Conservation (phyloP, 1,140 invertebrate species). For the Euwallacea similis region DNA sequence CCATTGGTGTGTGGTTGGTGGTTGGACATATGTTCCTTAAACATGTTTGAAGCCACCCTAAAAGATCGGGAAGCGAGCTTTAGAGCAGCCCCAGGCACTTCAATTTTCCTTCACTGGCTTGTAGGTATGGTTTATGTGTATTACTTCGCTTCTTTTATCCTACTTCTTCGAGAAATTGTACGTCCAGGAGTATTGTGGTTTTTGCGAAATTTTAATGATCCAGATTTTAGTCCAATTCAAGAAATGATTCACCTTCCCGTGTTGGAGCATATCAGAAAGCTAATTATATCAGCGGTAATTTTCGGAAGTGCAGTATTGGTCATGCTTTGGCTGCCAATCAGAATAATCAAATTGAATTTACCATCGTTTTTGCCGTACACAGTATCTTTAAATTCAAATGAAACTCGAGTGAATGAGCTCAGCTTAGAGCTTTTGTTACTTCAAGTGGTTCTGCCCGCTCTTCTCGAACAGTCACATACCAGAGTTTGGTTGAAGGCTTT, state of each 20-base stretch:
- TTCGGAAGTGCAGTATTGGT: conserved; percentile 95
- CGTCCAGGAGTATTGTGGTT: conserved; percentile 97
- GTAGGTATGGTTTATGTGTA: conserved; percentile 99
- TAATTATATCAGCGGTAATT: conserved; percentile 91
- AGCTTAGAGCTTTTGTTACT: conserved; percentile 91
- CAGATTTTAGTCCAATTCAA: conserved; percentile 98
- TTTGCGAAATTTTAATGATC: conserved; percentile 95
- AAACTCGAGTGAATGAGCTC: conserved; percentile 84
- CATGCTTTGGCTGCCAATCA: conserved; percentile 94
- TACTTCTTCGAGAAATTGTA: conserved; percentile 89
- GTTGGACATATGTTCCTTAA: conserved; percentile 96
- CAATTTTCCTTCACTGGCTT: conserved; percentile 98
- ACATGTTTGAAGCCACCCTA: conserved; percentile 91
- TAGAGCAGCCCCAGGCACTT: conserved; percentile 86
- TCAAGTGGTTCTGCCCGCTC: conserved; percentile 94
- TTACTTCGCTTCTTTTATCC: conserved; percentile 97
- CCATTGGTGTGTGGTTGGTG: conserved; percentile 98
- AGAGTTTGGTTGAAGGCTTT: conserved; percentile 88
- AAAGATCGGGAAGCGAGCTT: conserved; percentile 88
- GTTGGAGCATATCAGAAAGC: conserved; percentile 82
- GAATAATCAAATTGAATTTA: conserved; percentile 79
- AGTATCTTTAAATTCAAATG: conserved; percentile 72
- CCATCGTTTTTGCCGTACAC: conserved; percentile 94
- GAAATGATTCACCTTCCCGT: conserved; percentile 99
- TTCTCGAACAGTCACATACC: conserved; percentile 95